Base-by-base conservation (phyloP, 2,888 invertebrate genomes). In the Oscheius sp. region DNA sequence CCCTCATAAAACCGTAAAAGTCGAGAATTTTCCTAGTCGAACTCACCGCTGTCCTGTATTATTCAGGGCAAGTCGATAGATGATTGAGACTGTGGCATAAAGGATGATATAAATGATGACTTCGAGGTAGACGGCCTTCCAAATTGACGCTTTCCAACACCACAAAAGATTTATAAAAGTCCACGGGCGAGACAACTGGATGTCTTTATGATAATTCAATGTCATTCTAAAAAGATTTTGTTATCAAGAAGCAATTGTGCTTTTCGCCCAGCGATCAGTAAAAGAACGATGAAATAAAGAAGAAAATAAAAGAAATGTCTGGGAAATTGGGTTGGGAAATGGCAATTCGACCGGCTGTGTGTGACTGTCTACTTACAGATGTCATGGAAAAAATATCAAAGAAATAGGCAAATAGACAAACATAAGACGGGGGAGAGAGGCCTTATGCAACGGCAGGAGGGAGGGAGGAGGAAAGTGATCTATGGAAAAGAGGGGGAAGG, bases 81-180 rank as follows among this genome's bases (percentile, higher is more conserved):
- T 73, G 23, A 75, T 72, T 1, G 80, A 79, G n/a, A 83, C 69
- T 5, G 71, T 59, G 25, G 70, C 78, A 49, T 79, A 83, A 9
- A 78, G 59, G 16, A 80, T 52, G 13, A 81, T 29, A 68, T 78
- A 83, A 0, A 76, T 69, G 21, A 81, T 73, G 1, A 81, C 63
- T 64, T 83, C 80, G 61, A 78, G 66, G 55, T 81, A 81, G 46
- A 83, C 79, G 18, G 79, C 79, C 61, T 83, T 83, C 83, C 83
- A 83, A 41, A 83, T 81, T 9, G 77, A 77, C 3, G 74, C 80
- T 45, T 78, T 81, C 82, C 82, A 82, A 68, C 74, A 77, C 46
- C 78, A 78, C 12, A 82, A 76, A 16, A 82, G 58, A 9, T 75
- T 66, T 58, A 80, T 76, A 27, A 82, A 79, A 18, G 80, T 79